A percentile compares a stretch with the other conserved stretches of the same genome.
These are phyloP conservation scores for Discoglossus pictus DNA, from an alignment of 2,797 vertebrate species.

Conservation along the genomic window DNA sequence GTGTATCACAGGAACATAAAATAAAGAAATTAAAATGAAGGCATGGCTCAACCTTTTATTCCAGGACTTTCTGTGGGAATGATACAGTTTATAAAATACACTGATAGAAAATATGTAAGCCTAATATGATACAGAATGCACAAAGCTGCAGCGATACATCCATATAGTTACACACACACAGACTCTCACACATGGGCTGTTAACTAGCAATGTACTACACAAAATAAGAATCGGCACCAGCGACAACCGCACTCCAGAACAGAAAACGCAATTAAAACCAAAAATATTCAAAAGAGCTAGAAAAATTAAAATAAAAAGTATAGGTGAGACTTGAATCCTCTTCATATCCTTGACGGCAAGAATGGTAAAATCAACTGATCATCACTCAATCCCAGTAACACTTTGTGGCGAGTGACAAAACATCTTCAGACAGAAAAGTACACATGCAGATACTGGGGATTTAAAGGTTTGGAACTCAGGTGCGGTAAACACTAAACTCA, in stretches of 20 bases:
- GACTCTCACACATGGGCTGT: constrained; percentile 36
- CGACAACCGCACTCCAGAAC: constrained; percentile 32
- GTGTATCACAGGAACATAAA: too few relatives aligned
- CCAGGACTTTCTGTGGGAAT: constrained; percentile 47
- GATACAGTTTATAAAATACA: constrained; percentile 52
- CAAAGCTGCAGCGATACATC: constrained; percentile 39
- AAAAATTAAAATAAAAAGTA: background rate
- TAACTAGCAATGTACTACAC: constrained; percentile 39
- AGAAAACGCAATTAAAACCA: constrained; percentile 18
- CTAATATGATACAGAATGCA: constrained; percentile 49
- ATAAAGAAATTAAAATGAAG: constrained; percentile 9
- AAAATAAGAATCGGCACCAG: constrained; percentile 39
- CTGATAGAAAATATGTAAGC: constrained; percentile 48
- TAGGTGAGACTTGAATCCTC: background rate
- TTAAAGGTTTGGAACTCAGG: too few relatives aligned
- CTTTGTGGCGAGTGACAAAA: too few relatives aligned
- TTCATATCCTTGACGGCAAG: background rate
- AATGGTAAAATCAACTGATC: background rate
- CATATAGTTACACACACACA: constrained; percentile 39
- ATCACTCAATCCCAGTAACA: background rate
- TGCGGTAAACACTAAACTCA: background rate
- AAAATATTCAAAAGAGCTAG: background rate
- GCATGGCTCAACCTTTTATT: constrained; percentile 49
- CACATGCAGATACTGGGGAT: too few relatives aligned
- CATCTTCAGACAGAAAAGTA: too few relatives aligned